Percentiles rank a stretch among this genome's conserved stretches.
Evolutionary conservation across 2,113 vertebrate species (phyloP).

Genomic region (Callipepla squamata): DNA sequence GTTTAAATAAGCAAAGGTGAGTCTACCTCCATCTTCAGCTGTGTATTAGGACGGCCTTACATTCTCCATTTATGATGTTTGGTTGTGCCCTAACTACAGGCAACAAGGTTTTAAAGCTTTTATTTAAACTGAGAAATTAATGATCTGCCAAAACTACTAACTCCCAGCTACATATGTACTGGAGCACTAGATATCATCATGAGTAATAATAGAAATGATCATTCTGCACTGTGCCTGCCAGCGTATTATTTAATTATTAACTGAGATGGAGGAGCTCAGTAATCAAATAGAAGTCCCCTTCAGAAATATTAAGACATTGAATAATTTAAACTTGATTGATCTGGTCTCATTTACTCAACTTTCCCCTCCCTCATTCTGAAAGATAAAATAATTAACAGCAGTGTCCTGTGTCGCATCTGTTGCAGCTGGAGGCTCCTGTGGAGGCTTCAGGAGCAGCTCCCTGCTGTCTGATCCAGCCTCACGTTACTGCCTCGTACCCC

Average conservation of each 20-base stretch:
- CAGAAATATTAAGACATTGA: conserved; percentile 75
- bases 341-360: conserved; percentile 70
- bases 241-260: conserved; percentile 68
- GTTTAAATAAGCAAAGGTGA: not conserved
- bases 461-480: not conserved
- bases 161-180: conserved; percentile 62
- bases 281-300: conserved; percentile 70
- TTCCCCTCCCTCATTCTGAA: conserved; percentile 63
- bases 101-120: conserved; percentile 63
- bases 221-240: conserved; percentile 59
- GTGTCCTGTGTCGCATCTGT: not conserved
- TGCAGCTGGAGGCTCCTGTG: conserved; percentile 7
- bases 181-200: conserved; percentile 54
- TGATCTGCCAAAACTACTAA: conserved; percentile 61
- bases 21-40: not conserved
- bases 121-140: conserved; percentile 69
- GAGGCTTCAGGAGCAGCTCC: not conserved
- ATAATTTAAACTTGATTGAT: conserved; percentile 73
- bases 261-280: conserved; percentile 51
- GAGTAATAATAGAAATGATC: conserved; percentile 68
- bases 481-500: not conserved
- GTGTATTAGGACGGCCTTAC: not conserved
- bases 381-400: conserved; percentile 70
- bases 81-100: conserved; percentile 30
- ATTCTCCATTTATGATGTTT: not conserved